Percentiles rank a stretch among this genome's conserved stretches.
Evolutionary conservation across 2,888 invertebrate species (phyloP).

Genomic region (Cheilosia vulpina): DNA sequence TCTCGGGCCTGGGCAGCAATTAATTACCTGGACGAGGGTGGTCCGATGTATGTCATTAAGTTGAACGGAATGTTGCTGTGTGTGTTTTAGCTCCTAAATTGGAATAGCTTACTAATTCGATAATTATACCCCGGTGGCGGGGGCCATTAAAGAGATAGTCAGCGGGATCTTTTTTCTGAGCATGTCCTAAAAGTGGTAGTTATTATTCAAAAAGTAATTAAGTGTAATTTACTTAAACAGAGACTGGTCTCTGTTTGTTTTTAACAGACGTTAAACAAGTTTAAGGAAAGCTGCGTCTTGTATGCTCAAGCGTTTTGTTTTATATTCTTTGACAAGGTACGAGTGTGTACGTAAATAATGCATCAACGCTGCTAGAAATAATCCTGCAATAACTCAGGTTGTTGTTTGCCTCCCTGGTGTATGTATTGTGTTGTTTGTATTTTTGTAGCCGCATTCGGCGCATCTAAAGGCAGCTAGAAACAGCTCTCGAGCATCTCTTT

Average conservation of each 20-base stretch:
- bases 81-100: constrained; percentile 55
- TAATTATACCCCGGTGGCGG: constrained; percentile 51
- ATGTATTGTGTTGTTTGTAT: too few species aligned
- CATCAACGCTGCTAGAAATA: too few species aligned
- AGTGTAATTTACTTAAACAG: constrained; percentile 33
- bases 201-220: constrained; percentile 47
- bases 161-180: constrained; percentile 9
- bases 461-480: too few species aligned
- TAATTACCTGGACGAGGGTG: constrained; percentile 61
- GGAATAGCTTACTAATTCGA: constrained; percentile 66
- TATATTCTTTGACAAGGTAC: too few species aligned
- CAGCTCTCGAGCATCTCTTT: too few species aligned
- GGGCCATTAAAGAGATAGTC: constrained; percentile 33
- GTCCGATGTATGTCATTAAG: constrained; percentile 45
- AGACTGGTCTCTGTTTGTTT: constrained; percentile 11
- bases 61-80: constrained; percentile 32
- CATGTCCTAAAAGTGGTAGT: not conserved
- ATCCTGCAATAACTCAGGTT: too few species aligned
- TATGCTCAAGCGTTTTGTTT: not conserved
- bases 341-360: too few species aligned
- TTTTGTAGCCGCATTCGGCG: too few species aligned
- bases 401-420: too few species aligned
- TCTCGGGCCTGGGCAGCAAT: constrained; percentile 33
- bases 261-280: not conserved
- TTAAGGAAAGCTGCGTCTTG: not conserved